Evolutionary conservation across 2,888 invertebrate genomes (phyloP), one percentile per base, ranked within the genome.

Genomic region (Coelinius sp.): DNA sequence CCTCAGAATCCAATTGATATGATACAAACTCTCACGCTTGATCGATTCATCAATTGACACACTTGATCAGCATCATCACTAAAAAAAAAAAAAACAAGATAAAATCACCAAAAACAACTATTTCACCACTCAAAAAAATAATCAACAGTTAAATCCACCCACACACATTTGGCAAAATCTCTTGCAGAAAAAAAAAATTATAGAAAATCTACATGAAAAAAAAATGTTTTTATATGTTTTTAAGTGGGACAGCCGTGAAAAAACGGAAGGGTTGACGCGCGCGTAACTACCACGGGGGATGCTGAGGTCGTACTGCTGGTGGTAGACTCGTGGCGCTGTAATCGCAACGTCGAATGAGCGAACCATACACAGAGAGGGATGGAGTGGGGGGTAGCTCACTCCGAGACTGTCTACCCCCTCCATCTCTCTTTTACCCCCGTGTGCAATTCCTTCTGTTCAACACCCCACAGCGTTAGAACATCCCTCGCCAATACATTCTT

Each of bases 301-400:
- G 85, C 85, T 85, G 85, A 82, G 82, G 79, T 82, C 84, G 82
- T 75, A 86, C 86, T 86, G 86, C 83, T 85, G 86, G 80, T 82
- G 82, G 83, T 80, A 78, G 77, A 74, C 80, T 77, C 78, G 84
- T 78, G 83, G 85, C 86, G 86, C 85, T 84, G 80, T 81, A 79
- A 81, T 85, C 84, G 83, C 81, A 69, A 74, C 81, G 84, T 64
- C 63, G 73, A 82, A 77, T 77, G 78, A 76, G 77, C 73, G 79
- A 81, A 84, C 80, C 82, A 81, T 49, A 24, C 22, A 0, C 12
- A 0, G 25, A 2, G 31, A 17, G 14, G 70, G 64, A 2, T 25
- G 17, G 14, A n/a, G 25, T 24, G 53, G 68, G 72, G 72, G 68
- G 62, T 66, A 66, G 24, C 64, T 53, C 68, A 67, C 63, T 64